Evolutionary conservation across 2,797 vertebrate species (phyloP).

Genomic region (Sorex maritimensis): DNA sequence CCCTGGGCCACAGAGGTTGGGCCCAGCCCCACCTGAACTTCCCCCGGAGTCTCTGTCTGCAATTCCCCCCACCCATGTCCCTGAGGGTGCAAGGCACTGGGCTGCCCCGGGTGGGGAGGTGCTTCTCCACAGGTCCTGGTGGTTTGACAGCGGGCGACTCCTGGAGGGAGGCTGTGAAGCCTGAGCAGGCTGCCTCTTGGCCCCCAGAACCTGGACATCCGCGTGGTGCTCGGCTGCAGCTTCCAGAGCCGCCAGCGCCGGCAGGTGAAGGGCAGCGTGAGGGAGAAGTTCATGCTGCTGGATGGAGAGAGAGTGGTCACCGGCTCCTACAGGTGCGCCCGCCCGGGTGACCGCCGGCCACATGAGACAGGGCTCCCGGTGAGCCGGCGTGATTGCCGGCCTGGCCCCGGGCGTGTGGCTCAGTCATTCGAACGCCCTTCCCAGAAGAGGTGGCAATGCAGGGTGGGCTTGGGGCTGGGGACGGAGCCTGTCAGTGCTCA

Average conservation of each 20-base stretch:
- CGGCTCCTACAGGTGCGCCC: slow-evolving; percentile 94
- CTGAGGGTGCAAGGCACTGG: background rate
- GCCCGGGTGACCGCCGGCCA: slow-evolving; percentile 92
- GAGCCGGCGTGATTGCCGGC: too few relatives aligned
- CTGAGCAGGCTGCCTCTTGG: background rate
- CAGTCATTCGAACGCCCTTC: background rate
- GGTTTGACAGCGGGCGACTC: too few relatives aligned
- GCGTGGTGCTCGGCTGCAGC: slow-evolving; percentile 92
- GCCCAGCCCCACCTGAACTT: background rate
- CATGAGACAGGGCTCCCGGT: slow-evolving; percentile 90
- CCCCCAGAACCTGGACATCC: slow-evolving; percentile 93
- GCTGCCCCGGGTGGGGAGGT: too few relatives aligned
- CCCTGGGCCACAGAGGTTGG: slow-evolving; percentile 90
- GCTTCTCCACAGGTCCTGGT: too few relatives aligned
- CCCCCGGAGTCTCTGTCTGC: too few relatives aligned
- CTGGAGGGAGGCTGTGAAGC: too few relatives aligned
- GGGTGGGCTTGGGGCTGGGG: accelerated
- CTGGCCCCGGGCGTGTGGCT: too few relatives aligned
- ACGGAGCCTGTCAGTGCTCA: too few relatives aligned
- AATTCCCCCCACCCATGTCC: background rate
- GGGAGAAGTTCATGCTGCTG: slow-evolving; percentile 94
- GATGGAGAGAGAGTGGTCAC: slow-evolving; percentile 94
- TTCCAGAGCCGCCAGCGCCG: slow-evolving; percentile 92
- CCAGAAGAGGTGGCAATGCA: accelerated
- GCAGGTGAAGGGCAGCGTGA: slow-evolving; percentile 92